Base-by-base conservation (phyloP, 2,888 invertebrate species). In the Slavum lentiscoides region DNA sequence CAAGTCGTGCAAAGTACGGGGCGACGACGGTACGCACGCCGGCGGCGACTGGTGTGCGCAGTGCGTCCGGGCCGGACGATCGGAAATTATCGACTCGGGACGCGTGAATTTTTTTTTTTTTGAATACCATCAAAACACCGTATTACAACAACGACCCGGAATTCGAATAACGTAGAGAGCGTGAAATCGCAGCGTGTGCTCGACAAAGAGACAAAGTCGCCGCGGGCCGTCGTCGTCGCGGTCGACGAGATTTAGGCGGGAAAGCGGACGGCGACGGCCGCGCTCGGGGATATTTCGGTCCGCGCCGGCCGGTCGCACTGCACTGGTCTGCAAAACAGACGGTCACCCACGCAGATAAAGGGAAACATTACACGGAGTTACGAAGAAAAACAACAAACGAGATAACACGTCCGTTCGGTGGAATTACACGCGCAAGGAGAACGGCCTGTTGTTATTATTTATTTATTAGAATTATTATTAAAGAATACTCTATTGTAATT, bases 341-440 rank as follows among this genome's bases (percentile, higher is more conserved):
- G 72, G 80, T 80, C 80, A 66, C 80, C 80, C 80, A 80, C 80
- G 80, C 80, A 80, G 80, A 80, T 80, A 80, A 80, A 80, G 80
- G 59, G 67, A 72, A 61, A 62, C 30, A 30, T 30, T 30, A 76
- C 49, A 62, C 77, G 21, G 69, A 77, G 77, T 49, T 77, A 80
- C 39, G 80, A 64, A 80, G 80, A 64, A 80, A 80, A 72, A 80
- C 72, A 80, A 80, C 69, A 80, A 80, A 70, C 43, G 72, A 80
- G 80, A 80, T 80, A 80, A 80, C 80, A 72, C 70, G 72, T 80
- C 64, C 80, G 80, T 72, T 72, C n/a, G 17, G 5, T 23, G 21
- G 4, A 9, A 23, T 68, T 23, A 53, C 23, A 49, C 49, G 49
- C 49, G 49, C 49, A 15, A 13, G 13, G 11, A 11, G 49, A 17